Evolutionary conservation across 2,113 vertebrate genomes (phyloP).

Genomic region (Forbesichthys papilliferus): DNA sequence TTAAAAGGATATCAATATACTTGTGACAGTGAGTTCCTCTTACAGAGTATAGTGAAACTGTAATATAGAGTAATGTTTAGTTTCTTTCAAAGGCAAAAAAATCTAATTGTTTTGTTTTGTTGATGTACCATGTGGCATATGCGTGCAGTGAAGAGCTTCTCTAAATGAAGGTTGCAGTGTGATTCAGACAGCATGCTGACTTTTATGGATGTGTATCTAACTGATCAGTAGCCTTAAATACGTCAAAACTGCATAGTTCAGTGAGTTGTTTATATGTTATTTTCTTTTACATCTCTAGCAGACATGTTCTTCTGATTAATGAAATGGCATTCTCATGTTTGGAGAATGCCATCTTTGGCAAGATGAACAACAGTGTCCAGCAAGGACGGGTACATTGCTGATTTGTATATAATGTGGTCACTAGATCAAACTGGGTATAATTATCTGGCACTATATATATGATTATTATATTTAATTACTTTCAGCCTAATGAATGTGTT

Average conservation of each 20-base stretch:
- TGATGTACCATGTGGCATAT: not conserved
- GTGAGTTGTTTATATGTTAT: conserved; percentile 52
- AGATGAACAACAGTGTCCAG: conserved; percentile 10
- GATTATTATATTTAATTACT: too few relatives aligned
- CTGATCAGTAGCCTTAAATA: conserved; percentile 51
- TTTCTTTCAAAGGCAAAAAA: too few relatives aligned
- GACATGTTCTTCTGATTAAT: conserved; percentile 55
- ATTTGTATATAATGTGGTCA: not conserved
- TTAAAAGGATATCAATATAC: too few relatives aligned
- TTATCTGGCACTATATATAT: too few relatives aligned
- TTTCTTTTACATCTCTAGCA: conserved; percentile 34
- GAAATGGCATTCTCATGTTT: conserved; percentile 34
- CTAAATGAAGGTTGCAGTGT: not conserved
- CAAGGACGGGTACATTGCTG: not conserved
- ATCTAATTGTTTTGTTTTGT: too few relatives aligned
- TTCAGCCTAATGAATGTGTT: too few relatives aligned
- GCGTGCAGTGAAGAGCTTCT: conserved; percentile 30
- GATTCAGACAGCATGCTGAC: conserved; percentile 11
- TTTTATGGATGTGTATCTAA: conserved; percentile 45
- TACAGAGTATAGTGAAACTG: too few relatives aligned
- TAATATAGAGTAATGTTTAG: too few relatives aligned
- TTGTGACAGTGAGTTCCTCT: too few relatives aligned
- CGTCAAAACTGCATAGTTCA: conserved; percentile 36
- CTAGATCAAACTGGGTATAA: too few relatives aligned
- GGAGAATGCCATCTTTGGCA: conserved; percentile 2